Evolutionary conservation across 2,888 invertebrate genomes (phyloP), one percentile per base, ranked within the genome.

Genomic region (Toxonevra muliebris): DNA sequence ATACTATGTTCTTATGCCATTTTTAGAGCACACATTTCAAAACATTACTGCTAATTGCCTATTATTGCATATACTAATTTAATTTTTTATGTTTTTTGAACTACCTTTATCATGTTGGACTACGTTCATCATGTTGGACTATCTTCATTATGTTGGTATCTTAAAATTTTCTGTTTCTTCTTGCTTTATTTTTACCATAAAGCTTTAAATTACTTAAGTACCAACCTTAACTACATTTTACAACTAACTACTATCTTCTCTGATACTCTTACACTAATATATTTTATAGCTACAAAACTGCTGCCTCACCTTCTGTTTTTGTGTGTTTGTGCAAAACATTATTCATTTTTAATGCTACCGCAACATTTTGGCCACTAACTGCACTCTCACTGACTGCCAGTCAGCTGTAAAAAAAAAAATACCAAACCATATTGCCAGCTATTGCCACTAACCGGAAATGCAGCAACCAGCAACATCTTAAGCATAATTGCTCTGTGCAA

Each of bases 261-360:
- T 30, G 3, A 30, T 30, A 30, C 30, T 30, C 7, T 30, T 7
- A 30, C 7, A 30, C 30, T 30, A 30, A 30, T 30, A 30, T 20
- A 2, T 11, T 13, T 30, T 19, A 11, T 54, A 10, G 13, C 55
- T 55, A 55, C 8, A 1, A 11, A 55, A 40, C 13, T 55, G n/a
- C 40, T 40, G 17, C 3, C 5, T 15, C 76, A 75, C 73, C 59
- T 43, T 30, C 30, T 30, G 30, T 30, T 30, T 30, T 30, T 30
- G 30, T 30, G 7, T 30, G 30, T 30, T 2, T 30, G 30, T 30
- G 30, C 2, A 30, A 30, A 30, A 74, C 78, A 79, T 79, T 79
- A 79, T 79, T 79, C 80, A 79, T 80, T 79, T 79, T 79, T 79
- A 79, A 79, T 80, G 77, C 76, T 69, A 66, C 77, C 78, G 78